phyloP scores from a whole-genome alignment of 2,113 vertebrate species.

The Aphyosemion australe region DNA sequence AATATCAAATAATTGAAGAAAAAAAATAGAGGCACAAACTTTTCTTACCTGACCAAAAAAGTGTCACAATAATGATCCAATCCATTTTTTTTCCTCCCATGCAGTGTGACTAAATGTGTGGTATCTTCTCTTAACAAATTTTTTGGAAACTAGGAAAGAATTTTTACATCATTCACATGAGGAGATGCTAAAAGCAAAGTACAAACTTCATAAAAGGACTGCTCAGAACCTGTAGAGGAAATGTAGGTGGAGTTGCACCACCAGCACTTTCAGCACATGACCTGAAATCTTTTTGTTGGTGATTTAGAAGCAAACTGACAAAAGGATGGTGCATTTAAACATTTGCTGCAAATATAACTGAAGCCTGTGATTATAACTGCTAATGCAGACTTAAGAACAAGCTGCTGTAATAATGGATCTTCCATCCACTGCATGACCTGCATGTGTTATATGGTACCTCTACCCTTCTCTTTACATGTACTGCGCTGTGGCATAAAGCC shows the following conservation, averaged over 20 bases:
- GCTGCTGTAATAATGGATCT: too few species aligned
- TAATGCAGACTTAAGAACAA: too few species aligned
- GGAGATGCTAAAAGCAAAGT: constrained; percentile 13
- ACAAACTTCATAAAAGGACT: neutral
- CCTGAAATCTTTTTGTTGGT: neutral
- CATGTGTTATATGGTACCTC: too few species aligned
- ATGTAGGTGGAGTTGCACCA: constrained; percentile 27
- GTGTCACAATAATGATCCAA: constrained; percentile 10
- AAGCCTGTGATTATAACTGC: too few species aligned
- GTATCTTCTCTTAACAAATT: neutral
- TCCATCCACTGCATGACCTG: too few species aligned
- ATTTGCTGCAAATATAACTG: too few species aligned
- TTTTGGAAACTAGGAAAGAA: neutral
- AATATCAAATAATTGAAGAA: neutral
- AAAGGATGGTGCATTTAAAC: neutral
- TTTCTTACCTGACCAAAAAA: constrained; percentile 61
- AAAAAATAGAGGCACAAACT: neutral
- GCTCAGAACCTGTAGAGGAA: constrained; percentile 26
- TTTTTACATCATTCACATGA: neutral
- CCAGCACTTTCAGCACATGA: neutral
- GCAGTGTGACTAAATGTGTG: neutral
- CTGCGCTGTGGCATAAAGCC: too few species aligned
- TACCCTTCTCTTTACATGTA: too few species aligned
- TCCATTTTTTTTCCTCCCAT: constrained; percentile 50
- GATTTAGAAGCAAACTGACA: neutral